Percentiles rank a stretch among this genome's conserved stretches.
phyloP scores from a whole-genome alignment of 2,888 invertebrate genomes.

The Boloria selene region DNA sequence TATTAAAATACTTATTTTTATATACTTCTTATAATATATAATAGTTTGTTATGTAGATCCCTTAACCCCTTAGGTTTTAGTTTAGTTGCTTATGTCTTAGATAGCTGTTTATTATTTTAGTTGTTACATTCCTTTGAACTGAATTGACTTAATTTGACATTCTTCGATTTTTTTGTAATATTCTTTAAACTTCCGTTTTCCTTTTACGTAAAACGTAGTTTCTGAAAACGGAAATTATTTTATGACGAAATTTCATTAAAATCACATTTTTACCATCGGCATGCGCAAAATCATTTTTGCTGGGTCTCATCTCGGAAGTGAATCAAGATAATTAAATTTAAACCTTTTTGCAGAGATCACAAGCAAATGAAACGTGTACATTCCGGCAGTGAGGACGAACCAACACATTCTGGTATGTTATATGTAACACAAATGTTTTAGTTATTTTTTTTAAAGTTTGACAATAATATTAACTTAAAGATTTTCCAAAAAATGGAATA shows the following conservation, averaged over 20 bases:
- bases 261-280: conserved; percentile 36
- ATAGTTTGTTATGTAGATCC: conserved; percentile 20
- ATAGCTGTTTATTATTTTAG: conserved; percentile 11
- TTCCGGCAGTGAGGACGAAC: conserved; percentile 89
- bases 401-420: conserved; percentile 87
- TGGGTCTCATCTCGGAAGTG: conserved; percentile 23
- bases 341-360: conserved; percentile 85
- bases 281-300: conserved; percentile 44
- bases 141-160: background rate
- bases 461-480: no score
- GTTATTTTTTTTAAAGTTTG: no score
- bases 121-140: background rate
- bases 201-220: conserved; percentile 2
- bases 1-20: conserved; percentile 23
- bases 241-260: background rate
- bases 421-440: no score
- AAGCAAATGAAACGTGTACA: conserved; percentile 90
- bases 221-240: background rate
- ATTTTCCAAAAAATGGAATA: no score
- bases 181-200: background rate
- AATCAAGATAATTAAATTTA: conserved; percentile 16
- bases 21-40: conserved; percentile 8
- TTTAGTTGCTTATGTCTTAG: conserved; percentile 28
- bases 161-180: background rate
- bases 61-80: conserved; percentile 19